Base-by-base conservation (phyloP, 2,888 invertebrate species). In the Acanthopleura granulata region DNA sequence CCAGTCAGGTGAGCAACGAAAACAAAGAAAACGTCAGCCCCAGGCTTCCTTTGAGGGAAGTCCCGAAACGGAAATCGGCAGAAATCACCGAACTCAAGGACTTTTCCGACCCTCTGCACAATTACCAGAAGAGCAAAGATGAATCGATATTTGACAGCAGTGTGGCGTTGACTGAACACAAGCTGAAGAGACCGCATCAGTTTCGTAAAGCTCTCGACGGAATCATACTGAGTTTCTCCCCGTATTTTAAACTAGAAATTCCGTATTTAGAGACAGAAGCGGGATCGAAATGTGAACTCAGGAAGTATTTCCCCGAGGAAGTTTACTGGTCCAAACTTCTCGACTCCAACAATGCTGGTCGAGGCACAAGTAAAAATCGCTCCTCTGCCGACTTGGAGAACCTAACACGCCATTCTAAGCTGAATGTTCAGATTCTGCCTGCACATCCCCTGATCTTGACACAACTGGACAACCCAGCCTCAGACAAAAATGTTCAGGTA, bases 261-360 rank as follows among this genome's bases (percentile, higher is more conserved):
- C 98, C 99, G 0, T 97, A 94, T 91, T 91, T 97, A 79, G 97
- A 97, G 91, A 95, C 96, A 0, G 96, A 96, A 87, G 92, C 92
- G 16, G 97, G 97, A 0, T 93, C 94, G 66, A 94, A 94, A 82
- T 96, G 96, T 78, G 81, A 92, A 50, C 91, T 96, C 72, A 92
- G 96, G 25, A 91, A 91, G 72, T 95, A 93, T 87, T 95, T 96
- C 81, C 94, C 95, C 0, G 91, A 93, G 25, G 94, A 95, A 82
- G 92, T 95, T 11, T 96, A 93, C 87, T 94, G 93, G 90, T 95
- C 95, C 1, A 40, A 81, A 83, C 72, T 83, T 16, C 18, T 49
- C 4, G 71, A 71, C 14, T 49, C 71, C 14, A 9, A 49, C 22
- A 16, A 14, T n/a, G 14, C 40, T 1, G 89, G 22, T 14, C 18